These are phyloP conservation scores for Apogon hyalosoma DNA, from an alignment of 2,797 vertebrate species.

Conservation along the genomic window DNA sequence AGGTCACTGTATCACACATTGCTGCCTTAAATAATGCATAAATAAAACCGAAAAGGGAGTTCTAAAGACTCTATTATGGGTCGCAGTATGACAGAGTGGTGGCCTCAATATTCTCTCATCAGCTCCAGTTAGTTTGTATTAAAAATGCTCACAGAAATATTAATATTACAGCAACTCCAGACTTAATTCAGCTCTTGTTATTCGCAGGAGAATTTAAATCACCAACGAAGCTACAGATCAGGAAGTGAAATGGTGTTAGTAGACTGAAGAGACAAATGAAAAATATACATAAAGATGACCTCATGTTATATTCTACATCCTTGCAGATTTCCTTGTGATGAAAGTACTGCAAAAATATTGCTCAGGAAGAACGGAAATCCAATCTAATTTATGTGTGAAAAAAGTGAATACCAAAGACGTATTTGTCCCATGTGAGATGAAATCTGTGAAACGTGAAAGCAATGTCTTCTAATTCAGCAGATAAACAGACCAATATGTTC, in stretches of 20 bases:
- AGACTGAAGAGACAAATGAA: background rate
- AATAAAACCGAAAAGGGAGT: conserved; percentile 41
- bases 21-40: conserved; percentile 58
- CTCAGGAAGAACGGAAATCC: too few species aligned
- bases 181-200: background rate
- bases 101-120: conserved; percentile 47
- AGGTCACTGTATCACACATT: conserved; percentile 67
- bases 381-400: too few species aligned
- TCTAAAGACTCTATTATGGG: conserved; percentile 36
- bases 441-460: background rate
- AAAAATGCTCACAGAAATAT: background rate
- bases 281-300: background rate
- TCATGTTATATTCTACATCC: background rate
- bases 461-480: conserved; percentile 7
- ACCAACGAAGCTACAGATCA: background rate
- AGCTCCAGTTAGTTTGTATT: conserved; percentile 3
- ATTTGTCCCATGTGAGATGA: background rate
- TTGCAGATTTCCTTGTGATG: background rate
- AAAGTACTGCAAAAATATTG: too few species aligned
- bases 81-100: conserved; percentile 17
- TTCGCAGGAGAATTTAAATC: background rate
- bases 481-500: conserved; percentile 21
- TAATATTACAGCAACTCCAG: conserved; percentile 18
- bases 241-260: background rate
- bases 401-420: too few species aligned